phyloP scores from a whole-genome alignment of 2,113 vertebrate genomes.

The Arvicanthis niloticus region DNA sequence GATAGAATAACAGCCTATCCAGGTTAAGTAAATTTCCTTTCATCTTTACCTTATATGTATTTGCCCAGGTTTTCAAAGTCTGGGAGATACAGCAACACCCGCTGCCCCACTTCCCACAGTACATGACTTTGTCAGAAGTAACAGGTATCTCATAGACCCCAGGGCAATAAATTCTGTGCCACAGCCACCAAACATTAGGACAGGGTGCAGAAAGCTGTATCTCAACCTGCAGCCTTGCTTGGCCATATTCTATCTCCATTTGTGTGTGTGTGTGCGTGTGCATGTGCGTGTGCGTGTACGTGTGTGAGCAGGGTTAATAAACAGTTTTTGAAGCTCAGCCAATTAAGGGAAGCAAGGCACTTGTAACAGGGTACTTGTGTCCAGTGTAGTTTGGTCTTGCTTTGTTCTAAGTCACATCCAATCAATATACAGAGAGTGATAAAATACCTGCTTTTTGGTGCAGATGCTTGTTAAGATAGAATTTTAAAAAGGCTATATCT shows the following conservation, averaged over 20 bases:
- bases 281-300: no score
- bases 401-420: not conserved
- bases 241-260: not conserved
- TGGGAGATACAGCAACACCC: not conserved
- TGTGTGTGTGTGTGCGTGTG: not conserved
- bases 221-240: not conserved
- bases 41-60: not conserved
- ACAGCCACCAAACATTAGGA: not conserved
- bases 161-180: not conserved
- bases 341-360: not conserved
- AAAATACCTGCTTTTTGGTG: not conserved
- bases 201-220: not conserved
- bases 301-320: not conserved
- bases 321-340: not conserved
- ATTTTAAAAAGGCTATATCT: no score
- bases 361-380: not conserved
- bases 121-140: not conserved
- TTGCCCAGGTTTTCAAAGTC: not conserved
- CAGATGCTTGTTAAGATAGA: no score
- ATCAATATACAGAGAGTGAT: not conserved
- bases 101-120: not conserved
- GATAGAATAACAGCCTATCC: not conserved
- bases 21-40: constrained; percentile 22
- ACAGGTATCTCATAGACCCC: not conserved
- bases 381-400: not conserved